Base-by-base conservation (phyloP, 1,140 invertebrate genomes). In the Zaprionus davidi region DNA sequence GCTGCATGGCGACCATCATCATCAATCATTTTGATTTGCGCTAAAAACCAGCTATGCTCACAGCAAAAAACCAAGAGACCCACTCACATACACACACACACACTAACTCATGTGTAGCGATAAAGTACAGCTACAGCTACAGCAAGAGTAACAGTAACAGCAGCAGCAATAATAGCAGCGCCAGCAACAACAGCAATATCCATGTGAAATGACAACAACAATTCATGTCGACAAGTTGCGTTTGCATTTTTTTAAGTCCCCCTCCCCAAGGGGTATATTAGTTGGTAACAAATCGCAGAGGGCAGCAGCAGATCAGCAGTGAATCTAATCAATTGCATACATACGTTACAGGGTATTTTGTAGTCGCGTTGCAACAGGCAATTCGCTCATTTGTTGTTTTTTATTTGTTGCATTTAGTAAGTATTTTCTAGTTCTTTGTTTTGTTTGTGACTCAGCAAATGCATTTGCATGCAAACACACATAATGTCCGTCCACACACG, bases 21-120 rank as follows among this genome's bases (percentile, higher is more conserved):
- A 87, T 87, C 84, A 87, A 87, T 87, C 84, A 87, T 87, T 87
- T 87, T 87, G 84, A 87, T 87, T 87, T 87, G 84, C 84, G 84
- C 84, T 88, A 88, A 87, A 87, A 87, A 87, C 84, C 81, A 78
- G 83, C 77, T 78, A 74, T 73, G 72, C 78, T 84, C 79, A 75
- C 55, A 65, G 67, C 44, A 69, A 78, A 79, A 67, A 78, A 75
- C 53, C 66, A 63, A 41, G 53, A 68, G 56, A 36, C 51, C 67
- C 46, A 34, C 56, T 53, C 55, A 41, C 79, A 31, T 22, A 20
- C 20, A 20, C 20, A 12, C 56, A 75, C 46, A 68, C 17, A 59
- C 15, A 7, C 34, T 44, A 51, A 55, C 41, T 62, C 49, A 81
- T 41, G 46, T 41, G 63, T 46, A 69, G 46, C 71, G 57, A 86